These are phyloP conservation scores for Dolichopus griseipennis DNA, from an alignment of 2,888 invertebrate species.

Conservation along the genomic window DNA sequence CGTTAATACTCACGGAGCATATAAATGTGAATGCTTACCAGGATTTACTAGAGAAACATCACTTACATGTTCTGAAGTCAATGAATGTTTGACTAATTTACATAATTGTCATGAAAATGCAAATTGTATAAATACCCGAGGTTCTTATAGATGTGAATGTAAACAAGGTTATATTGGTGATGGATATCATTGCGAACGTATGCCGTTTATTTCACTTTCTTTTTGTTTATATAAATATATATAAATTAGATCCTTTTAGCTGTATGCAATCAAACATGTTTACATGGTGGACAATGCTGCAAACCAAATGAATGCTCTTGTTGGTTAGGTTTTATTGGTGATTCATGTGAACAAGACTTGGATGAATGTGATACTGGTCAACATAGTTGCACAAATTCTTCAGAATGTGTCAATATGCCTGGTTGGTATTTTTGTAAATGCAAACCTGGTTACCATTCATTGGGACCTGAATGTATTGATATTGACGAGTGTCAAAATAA, in stretches of 20 bases:
- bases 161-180: conserved; percentile 65
- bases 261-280: conserved; percentile 67
- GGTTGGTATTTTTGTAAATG: conserved; percentile 87
- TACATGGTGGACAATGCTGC: conserved; percentile 74
- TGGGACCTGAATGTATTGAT: conserved; percentile 51
- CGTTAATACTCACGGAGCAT: conserved; percentile 72
- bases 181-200: conserved; percentile 71
- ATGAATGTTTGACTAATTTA: conserved; percentile 61
- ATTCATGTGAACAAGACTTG: conserved; percentile 75
- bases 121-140: conserved; percentile 70
- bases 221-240: conserved; percentile 8
- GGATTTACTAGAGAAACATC: conserved; percentile 70
- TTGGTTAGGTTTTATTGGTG: conserved; percentile 70
- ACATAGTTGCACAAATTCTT: conserved; percentile 64
- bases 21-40: conserved; percentile 72
- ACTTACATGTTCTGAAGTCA: conserved; percentile 70
- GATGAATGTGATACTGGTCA: conserved; percentile 70
- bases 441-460: conserved; percentile 63
- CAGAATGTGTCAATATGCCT: conserved; percentile 77
- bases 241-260: conserved; percentile 47
- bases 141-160: conserved; percentile 70
- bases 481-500: conserved; percentile 73
- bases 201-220: conserved; percentile 37
- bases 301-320: conserved; percentile 71
- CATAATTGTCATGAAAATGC: conserved; percentile 70